Percentiles rank a stretch among this genome's conserved stretches.
phyloP scores from a whole-genome alignment of 2,888 invertebrate genomes.

The Petrophora chlorosata region DNA sequence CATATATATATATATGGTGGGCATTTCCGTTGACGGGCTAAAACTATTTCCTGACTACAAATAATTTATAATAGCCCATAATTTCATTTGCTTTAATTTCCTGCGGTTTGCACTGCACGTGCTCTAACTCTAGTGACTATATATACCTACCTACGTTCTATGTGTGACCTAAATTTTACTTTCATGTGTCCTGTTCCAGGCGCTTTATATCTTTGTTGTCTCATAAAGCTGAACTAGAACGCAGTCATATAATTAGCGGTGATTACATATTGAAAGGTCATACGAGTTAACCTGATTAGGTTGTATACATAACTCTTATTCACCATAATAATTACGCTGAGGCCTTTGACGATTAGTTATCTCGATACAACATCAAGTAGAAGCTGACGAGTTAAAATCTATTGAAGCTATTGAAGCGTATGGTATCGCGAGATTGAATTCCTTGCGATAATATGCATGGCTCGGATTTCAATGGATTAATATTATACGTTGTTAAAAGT shows the following conservation, averaged over 20 bases:
- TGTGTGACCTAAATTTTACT: conserved; percentile 8
- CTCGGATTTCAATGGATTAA: too few species aligned
- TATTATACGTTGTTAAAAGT: too few species aligned
- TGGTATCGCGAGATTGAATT: too few species aligned
- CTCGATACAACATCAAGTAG: not conserved
- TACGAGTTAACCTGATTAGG: conserved; percentile 2
- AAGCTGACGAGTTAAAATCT: too few species aligned
- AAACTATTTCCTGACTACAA: too few species aligned
- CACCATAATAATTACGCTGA: too few species aligned
- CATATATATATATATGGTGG: too few species aligned
- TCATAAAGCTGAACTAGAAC: conserved; percentile 14
- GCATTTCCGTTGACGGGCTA: too few species aligned
- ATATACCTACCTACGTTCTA: conserved; percentile 1
- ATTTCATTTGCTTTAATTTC: not conserved
- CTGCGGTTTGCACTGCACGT: not conserved
- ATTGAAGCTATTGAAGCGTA: too few species aligned
- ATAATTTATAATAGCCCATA: too few species aligned
- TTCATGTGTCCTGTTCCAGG: conserved; percentile 2
- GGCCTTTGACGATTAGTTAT: not conserved
- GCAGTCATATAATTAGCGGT: conserved; percentile 13
- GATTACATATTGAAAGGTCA: conserved; percentile 12
- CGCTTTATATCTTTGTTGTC: conserved; percentile 12
- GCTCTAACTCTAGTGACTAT: not conserved
- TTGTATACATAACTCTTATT: conserved; percentile 1
- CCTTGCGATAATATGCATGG: too few species aligned